Percentiles rank a stretch among this genome's conserved stretches.
phyloP scores from a whole-genome alignment of 2,113 vertebrate species.

The Cynoglossus semilaevis region DNA sequence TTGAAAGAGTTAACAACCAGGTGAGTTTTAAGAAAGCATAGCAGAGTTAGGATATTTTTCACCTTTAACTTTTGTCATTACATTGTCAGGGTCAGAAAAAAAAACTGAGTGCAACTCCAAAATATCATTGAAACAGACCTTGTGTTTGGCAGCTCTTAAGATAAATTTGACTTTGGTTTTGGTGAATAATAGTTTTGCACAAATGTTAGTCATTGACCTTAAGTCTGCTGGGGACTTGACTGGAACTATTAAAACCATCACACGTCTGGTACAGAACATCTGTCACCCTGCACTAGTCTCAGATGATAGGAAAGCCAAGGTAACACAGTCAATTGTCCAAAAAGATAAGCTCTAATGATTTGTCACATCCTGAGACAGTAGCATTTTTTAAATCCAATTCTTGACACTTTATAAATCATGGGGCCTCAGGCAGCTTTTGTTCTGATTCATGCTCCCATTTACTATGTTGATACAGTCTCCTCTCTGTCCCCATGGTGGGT shows the following conservation, averaged over 20 bases:
- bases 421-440: constrained; percentile 29
- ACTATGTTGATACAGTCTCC: constrained; percentile 12
- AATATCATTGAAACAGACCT: constrained; percentile 5
- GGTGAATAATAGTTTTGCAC: constrained; percentile 6
- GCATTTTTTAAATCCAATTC: constrained; percentile 9
- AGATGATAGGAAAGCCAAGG: constrained; percentile 4
- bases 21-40: constrained; percentile 66
- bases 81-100: not conserved
- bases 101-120: not conserved
- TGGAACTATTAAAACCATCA: constrained; percentile 12
- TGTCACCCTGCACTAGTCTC: constrained; percentile 8
- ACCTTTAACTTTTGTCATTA: not conserved
- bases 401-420: constrained; percentile 28
- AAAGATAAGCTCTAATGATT: constrained; percentile 5
- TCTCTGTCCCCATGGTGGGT: constrained; percentile 20
- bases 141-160: constrained; percentile 3
- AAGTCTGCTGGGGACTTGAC: constrained; percentile 1
- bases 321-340: constrained; percentile 11
- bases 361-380: constrained; percentile 15
- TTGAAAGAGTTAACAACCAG: constrained; percentile 94
- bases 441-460: constrained; percentile 40
- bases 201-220: constrained; percentile 11
- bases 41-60: not conserved
- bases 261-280: constrained; percentile 23
- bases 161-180: constrained; percentile 7